Conservation (phyloP, 1,140 invertebrate genomes). For the Drosophila willistoni region DNA sequence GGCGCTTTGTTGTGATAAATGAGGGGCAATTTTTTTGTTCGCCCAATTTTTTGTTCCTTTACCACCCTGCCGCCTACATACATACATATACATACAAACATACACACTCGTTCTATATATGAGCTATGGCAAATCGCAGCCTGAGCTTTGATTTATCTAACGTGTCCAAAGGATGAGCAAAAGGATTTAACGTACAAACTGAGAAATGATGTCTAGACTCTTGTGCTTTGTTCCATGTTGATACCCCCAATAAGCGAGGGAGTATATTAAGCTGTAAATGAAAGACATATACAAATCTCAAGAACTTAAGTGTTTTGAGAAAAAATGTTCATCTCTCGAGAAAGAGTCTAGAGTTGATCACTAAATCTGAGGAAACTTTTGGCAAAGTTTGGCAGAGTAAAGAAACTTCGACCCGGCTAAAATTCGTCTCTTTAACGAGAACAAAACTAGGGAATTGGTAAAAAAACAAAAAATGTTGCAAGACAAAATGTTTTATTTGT, state of each 20-base stretch:
- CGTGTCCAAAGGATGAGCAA: constrained; percentile 23
- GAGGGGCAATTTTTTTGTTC: constrained; percentile 58
- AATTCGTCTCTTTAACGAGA: neutral
- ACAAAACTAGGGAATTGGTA: neutral
- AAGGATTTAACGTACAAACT: constrained; percentile 23
- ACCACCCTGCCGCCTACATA: constrained; percentile 13
- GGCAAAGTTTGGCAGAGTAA: neutral
- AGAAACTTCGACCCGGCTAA: neutral
- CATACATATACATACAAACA: neutral
- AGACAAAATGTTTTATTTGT: constrained; percentile 17
- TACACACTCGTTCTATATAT: constrained; percentile 15
- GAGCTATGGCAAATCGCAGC: constrained; percentile 55
- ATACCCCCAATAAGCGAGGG: neutral
- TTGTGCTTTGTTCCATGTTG: constrained; percentile 7
- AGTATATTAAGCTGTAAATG: neutral
- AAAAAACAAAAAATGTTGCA: constrained; percentile 13
- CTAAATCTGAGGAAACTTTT: too few relatives aligned
- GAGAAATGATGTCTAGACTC: constrained; percentile 75
- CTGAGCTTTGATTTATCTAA: constrained; percentile 61
- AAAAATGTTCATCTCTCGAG: too few relatives aligned
- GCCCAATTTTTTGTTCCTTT: constrained; percentile 20
- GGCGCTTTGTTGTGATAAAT: constrained; percentile 47
- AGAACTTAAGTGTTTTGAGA: too few relatives aligned
- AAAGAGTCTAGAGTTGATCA: too few relatives aligned
- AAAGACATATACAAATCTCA: neutral